Conservation (phyloP, 2,888 invertebrate species). For the Strigamia transsilvanica region DNA sequence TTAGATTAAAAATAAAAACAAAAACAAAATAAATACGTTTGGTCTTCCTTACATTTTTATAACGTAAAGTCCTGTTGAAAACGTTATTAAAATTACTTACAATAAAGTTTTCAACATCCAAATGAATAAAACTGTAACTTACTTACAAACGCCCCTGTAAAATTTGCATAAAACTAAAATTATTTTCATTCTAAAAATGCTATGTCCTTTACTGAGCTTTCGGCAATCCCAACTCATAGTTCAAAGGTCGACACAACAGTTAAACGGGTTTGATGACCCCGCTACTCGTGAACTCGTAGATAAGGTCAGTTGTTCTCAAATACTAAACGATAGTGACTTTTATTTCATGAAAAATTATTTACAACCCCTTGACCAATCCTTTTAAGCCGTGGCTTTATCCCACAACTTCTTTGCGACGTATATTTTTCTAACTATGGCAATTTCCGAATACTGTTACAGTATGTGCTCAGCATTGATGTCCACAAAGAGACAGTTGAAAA, state of each 20-base stretch:
- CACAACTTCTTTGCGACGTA: neutral
- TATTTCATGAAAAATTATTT: constrained; percentile 25
- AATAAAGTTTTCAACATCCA: constrained; percentile 1
- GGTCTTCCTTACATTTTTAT: neutral
- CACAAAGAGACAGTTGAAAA: constrained; percentile 10
- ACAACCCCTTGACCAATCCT: constrained; percentile 12
- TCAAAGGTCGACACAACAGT: constrained; percentile 16
- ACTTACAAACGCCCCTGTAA: neutral
- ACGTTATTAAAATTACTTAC: neutral
- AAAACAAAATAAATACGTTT: neutral
- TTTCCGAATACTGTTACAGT: neutral
- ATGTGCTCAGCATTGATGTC: neutral
- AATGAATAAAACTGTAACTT: neutral
- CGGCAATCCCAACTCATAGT: constrained; percentile 7
- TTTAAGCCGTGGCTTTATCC: neutral
- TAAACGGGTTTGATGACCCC: constrained; percentile 34
- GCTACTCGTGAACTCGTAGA: constrained; percentile 3
- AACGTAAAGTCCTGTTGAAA: neutral
- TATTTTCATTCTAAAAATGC: neutral
- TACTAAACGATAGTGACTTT: constrained; percentile 12
- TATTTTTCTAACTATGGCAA: constrained; percentile 9
- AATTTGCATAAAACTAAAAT: neutral
- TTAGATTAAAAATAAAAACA: neutral
- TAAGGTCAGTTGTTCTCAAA: constrained; percentile 30
- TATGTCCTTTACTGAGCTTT: constrained; percentile 10